Conservation (phyloP, 1,140 invertebrate genomes). For the Ptiloglossa arizonensis region DNA sequence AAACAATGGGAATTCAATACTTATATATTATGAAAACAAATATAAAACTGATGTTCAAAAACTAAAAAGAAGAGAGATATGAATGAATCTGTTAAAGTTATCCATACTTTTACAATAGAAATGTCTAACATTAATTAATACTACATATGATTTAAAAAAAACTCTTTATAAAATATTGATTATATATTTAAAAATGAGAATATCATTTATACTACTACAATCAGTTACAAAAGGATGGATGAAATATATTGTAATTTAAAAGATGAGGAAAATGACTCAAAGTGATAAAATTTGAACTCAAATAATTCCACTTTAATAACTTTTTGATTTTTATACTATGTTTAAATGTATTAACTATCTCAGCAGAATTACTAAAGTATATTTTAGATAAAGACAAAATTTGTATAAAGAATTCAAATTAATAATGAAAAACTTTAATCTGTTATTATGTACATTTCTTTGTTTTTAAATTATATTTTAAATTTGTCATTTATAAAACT, state of each 20-base stretch:
- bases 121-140: neutral
- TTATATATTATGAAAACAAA: neutral
- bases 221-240: too few relatives aligned
- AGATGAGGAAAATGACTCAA: neutral
- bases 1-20: neutral
- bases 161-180: neutral
- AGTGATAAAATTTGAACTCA: neutral
- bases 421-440: too few relatives aligned
- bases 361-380: neutral
- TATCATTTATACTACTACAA: neutral
- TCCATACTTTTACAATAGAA: neutral
- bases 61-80: neutral
- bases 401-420: neutral
- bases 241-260: too few relatives aligned
- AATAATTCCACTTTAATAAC: neutral
- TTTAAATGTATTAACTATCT: neutral
- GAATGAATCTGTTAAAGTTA: neutral
- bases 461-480: too few relatives aligned
- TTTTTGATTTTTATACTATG: neutral
- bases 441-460: too few relatives aligned
- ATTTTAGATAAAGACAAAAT: neutral
- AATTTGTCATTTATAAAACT: too few relatives aligned
- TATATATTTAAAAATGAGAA: neutral
- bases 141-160: neutral
- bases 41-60: neutral